These are phyloP conservation scores for Hyposoter dolosus DNA, from an alignment of 2,888 invertebrate species.

Conservation along the genomic window DNA sequence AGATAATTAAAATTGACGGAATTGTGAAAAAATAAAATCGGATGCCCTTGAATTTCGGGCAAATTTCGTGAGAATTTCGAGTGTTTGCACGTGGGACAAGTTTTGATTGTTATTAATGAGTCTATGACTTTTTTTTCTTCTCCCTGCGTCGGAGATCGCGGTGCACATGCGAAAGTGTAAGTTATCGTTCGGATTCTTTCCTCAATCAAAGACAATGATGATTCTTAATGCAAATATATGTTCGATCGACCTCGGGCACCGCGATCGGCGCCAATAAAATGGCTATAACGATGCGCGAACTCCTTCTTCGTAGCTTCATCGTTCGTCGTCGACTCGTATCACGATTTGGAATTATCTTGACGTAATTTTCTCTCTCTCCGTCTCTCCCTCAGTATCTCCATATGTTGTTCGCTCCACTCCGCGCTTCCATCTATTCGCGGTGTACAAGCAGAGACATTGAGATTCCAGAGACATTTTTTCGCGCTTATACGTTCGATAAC, in stretches of 20 bases:
- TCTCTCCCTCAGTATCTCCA: not conserved
- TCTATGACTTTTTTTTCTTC: not conserved
- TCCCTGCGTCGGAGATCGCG: not conserved
- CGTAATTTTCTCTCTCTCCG: constrained; percentile 57
- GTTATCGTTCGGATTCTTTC: constrained; percentile 46
- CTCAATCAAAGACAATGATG: constrained; percentile 57
- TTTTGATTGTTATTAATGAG: not conserved
- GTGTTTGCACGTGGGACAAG: too few species aligned
- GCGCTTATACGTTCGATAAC: constrained; percentile 20
- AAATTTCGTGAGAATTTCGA: too few species aligned
- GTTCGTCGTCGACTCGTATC: constrained; percentile 52
- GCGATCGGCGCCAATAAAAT: constrained; percentile 62
- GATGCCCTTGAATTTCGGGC: too few species aligned
- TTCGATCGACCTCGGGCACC: constrained; percentile 42
- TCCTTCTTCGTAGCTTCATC: constrained; percentile 4
- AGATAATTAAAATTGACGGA: too few species aligned
- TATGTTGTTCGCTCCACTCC: not conserved
- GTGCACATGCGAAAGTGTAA: constrained; percentile 5
- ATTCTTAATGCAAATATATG: constrained; percentile 46
- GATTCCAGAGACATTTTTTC: constrained; percentile 55
- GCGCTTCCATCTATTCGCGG: not conserved
- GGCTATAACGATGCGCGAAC: constrained; percentile 44
- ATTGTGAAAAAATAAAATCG: too few species aligned
- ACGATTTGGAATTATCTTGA: constrained; percentile 63
- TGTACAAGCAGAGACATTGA: constrained; percentile 49